Base-by-base conservation (phyloP, 1,140 invertebrate species). In the Metopolophium dirhodum region DNA sequence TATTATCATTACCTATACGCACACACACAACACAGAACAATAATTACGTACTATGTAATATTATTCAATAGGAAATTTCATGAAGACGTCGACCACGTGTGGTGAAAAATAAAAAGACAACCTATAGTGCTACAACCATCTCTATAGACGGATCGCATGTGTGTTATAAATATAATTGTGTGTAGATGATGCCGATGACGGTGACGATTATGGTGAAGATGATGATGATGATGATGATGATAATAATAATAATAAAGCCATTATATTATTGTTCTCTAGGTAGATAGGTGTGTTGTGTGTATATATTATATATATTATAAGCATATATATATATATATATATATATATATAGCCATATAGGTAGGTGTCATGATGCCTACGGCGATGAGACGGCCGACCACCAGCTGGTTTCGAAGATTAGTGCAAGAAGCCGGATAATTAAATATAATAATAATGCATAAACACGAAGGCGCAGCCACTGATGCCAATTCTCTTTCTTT, bases 61-160 rank as follows among this genome's bases (percentile, higher is more conserved):
- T 18, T 35, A 77, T 77, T 77, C 30, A 14, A 77, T 77, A 35
- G 14, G 11, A 35, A 77, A 77, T 77, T 77, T 77, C 30, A n/a
- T 18, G 30, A 77, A 1, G 61, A 77, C 23, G 14, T 77, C 61
- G 61, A 77, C 61, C 61, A n/a, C 61, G 61, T 77, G 61, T 77
- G 61, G 61, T 77, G 61, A 77, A 77, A 77, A 77, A 77, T 77
- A n/a, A 77, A 77, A n/a, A 77, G 61, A 77, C 61, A n/a, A 77
- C 30, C 61, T 77, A n/a, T n/a, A 68, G 61, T 9, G 11, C 30
- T 22, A 77, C 61, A n/a, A 77, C 61, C 61, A 77, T 77, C 61
- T 7, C 7, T 77, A 77, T 20, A 77, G 61, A 61, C 57, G 57
- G 26, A 77, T 77, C 61, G 30, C 61, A n/a, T 77, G 61, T 77